Percentiles rank a stretch among this genome's conserved stretches.
Conservation (phyloP, 64 coral and sea anemone species). For the Orbicella faveolata region DNA sequence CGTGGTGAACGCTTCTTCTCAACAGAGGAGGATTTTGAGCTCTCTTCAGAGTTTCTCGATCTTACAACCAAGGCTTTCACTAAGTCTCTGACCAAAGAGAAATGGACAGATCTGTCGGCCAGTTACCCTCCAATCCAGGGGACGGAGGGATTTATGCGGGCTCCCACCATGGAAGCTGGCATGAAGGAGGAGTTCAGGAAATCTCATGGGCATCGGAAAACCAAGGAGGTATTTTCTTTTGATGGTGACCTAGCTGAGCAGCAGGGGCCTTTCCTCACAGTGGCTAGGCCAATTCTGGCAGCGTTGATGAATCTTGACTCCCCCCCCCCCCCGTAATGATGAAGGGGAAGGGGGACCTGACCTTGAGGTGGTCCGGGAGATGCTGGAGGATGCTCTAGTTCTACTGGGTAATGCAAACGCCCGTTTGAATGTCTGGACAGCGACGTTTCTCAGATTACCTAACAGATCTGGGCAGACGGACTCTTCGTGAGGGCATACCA, state of each 20-base stretch:
- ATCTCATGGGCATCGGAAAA: conserved; percentile 35
- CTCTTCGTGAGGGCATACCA: conserved; percentile 37
- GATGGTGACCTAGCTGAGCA: conserved; percentile 29
- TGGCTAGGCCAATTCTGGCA: conserved; percentile 26
- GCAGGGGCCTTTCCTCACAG: conserved; percentile 19
- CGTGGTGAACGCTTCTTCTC: conserved; percentile 18
- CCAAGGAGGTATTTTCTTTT: conserved; percentile 40
- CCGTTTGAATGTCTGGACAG: conserved; percentile 39
- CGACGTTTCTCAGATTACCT: conserved; percentile 62
- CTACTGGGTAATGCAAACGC: conserved; percentile 45
- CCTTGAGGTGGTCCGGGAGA: conserved; percentile 34
- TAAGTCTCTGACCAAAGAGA: conserved; percentile 34
- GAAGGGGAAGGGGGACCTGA: conserved; percentile 37
- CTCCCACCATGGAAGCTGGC: conserved; percentile 20
- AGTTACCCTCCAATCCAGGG: conserved; percentile 38
- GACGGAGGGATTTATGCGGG: neutral
- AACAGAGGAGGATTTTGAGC: conserved; percentile 5
- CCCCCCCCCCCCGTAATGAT: neutral
- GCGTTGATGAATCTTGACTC: neutral
- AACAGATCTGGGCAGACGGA: conserved; percentile 45
- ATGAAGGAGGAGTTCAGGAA: conserved; percentile 43
- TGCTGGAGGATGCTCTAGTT: conserved; percentile 63
- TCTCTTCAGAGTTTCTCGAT: conserved; percentile 24
- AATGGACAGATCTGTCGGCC: conserved; percentile 22
- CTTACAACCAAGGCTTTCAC: conserved; percentile 30